Conservation (phyloP, 2,797 vertebrate genomes). For the Carduelis carduelis region DNA sequence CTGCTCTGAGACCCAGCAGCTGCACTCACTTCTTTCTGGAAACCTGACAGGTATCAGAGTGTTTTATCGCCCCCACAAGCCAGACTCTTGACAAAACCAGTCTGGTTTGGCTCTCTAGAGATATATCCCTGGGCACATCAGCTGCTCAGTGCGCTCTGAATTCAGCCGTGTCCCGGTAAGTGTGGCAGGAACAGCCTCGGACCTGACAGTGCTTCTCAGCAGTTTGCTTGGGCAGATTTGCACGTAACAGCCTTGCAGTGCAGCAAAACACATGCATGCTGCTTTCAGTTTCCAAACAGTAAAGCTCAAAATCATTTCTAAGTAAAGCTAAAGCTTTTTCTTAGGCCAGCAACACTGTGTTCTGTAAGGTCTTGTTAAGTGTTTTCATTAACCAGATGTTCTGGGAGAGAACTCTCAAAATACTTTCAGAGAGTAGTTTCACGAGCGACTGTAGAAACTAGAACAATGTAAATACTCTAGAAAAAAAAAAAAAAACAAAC, state of each 20-base stretch:
- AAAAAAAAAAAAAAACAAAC: background rate
- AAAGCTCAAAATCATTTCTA: background rate
- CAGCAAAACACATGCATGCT: background rate
- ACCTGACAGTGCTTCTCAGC: accelerated
- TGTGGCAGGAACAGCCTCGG: accelerated
- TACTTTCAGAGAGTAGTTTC: background rate
- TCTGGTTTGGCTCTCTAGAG: background rate
- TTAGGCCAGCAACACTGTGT: background rate
- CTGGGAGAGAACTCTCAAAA: background rate
- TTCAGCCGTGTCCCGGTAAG: accelerated
- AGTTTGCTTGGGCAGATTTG: background rate
- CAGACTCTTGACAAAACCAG: background rate
- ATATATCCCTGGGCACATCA: accelerated
- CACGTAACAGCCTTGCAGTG: background rate
- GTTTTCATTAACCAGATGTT: background rate
- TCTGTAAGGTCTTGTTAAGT: background rate
- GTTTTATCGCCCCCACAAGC: accelerated
- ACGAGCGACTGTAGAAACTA: background rate
- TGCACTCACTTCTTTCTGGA: background rate
- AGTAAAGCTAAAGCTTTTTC: background rate
- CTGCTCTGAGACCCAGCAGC: accelerated
- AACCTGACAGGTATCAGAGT: accelerated
- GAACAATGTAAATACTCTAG: background rate
- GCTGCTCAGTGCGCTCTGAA: accelerated
- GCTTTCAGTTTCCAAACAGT: accelerated